phyloP scores from a whole-genome alignment of 2,888 invertebrate species.

The Heliconius cydno region DNA sequence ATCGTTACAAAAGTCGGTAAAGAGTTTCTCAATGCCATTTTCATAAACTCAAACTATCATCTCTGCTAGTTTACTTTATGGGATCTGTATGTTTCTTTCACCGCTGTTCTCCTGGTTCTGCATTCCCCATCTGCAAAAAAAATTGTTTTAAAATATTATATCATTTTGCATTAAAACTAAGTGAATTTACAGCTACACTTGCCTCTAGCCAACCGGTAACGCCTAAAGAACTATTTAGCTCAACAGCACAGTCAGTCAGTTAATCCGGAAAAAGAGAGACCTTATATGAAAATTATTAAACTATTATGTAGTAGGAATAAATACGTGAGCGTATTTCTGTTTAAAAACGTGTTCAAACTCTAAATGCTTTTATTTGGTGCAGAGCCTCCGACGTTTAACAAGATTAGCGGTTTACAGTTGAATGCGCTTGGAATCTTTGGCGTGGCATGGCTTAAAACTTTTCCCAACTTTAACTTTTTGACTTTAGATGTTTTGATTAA shows the following conservation, averaged over 20 bases:
- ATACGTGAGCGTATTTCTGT: slow-evolving; percentile 10
- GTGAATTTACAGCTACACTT: too few relatives aligned
- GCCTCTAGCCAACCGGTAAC: too few relatives aligned
- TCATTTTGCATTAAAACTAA: too few relatives aligned
- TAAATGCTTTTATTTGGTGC: slow-evolving; percentile 23
- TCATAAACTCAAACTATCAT: slow-evolving; percentile 25
- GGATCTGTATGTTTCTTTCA: neutral
- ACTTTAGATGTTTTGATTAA: slow-evolving; percentile 11
- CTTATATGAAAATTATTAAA: neutral
- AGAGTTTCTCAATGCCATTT: slow-evolving; percentile 51
- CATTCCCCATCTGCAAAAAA: slow-evolving; percentile 14
- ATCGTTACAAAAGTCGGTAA: slow-evolving; percentile 48
- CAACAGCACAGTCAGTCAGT: too few relatives aligned
- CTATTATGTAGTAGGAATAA: neutral
- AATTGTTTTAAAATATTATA: neutral
- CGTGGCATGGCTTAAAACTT: slow-evolving; percentile 35
- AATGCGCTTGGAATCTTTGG: slow-evolving; percentile 32
- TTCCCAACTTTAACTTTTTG: slow-evolving; percentile 25
- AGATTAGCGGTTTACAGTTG: slow-evolving; percentile 39
- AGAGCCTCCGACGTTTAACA: slow-evolving; percentile 30
- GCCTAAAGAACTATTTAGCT: too few relatives aligned
- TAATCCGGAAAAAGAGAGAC: too few relatives aligned
- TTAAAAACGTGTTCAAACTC: slow-evolving; percentile 11
- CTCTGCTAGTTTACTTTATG: neutral
- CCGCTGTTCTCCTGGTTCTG: neutral